Percentiles rank a stretch among this genome's conserved stretches.
Conservation (phyloP, 2,888 invertebrate species). For the Papilio elwesi region DNA sequence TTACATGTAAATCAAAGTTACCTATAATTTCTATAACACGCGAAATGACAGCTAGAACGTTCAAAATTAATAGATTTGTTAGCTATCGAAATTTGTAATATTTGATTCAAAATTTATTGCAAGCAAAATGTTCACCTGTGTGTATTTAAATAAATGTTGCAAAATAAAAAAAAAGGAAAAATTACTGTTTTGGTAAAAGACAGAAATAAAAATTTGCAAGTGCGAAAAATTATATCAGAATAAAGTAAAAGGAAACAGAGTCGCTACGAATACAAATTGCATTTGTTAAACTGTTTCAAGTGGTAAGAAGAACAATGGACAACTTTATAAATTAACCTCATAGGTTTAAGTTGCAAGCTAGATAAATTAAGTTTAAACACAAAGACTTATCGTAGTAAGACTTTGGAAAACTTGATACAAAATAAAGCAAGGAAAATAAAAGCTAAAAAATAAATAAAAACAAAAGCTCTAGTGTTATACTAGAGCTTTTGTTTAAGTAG, state of each 20-base stretch:
- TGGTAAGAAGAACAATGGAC: slow-evolving; percentile 20
- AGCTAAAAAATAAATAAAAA: too few species aligned
- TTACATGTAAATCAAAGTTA: too few species aligned
- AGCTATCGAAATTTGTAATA: too few species aligned
- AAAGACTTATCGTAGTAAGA: slow-evolving; percentile 9
- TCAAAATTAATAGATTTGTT: too few species aligned
- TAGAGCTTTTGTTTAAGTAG: background rate
- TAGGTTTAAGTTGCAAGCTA: slow-evolving; percentile 17
- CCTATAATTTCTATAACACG: too few species aligned
- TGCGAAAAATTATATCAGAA: background rate
- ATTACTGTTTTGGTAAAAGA: too few species aligned
- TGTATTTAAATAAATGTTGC: too few species aligned
- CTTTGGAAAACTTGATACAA: slow-evolving; percentile 6
- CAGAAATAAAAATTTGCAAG: background rate
- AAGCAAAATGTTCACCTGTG: too few species aligned
- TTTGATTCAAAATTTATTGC: too few species aligned
- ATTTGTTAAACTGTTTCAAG: slow-evolving; percentile 10
- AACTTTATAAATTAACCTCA: slow-evolving; percentile 26
- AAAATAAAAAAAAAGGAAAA: too few species aligned
- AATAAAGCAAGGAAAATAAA: slow-evolving; percentile 9
- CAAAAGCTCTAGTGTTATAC: too few species aligned
- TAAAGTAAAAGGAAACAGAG: background rate
- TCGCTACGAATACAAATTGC: background rate
- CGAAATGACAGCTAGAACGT: too few species aligned
- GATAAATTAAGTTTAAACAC: slow-evolving; percentile 21